Conservation (phyloP, 2,888 invertebrate species). For the Alitta virens region DNA sequence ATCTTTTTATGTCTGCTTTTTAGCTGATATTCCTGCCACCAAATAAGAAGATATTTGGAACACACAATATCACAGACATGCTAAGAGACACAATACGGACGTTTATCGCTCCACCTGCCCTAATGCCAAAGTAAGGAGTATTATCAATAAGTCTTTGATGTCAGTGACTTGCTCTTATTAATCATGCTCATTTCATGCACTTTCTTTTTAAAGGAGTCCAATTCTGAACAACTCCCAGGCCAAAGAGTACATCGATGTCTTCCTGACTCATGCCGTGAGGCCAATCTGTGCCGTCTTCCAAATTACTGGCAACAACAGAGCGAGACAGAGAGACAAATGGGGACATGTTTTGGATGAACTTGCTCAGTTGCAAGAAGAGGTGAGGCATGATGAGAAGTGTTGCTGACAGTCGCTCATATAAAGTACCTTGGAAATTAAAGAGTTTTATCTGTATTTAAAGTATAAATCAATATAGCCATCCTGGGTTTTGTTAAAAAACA, state of each 20-base stretch:
- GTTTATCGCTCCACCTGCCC: conserved; percentile 86
- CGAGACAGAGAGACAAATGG: conserved; percentile 90
- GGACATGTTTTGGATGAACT: conserved; percentile 88
- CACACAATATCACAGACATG: conserved; percentile 72
- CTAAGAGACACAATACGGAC: conserved; percentile 79
- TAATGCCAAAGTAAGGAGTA: conserved; percentile 67
- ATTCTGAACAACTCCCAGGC: conserved; percentile 72
- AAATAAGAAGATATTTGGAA: conserved; percentile 61
- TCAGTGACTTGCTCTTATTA: too few species aligned
- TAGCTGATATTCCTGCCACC: conserved; percentile 54
- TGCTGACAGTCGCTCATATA: too few species aligned
- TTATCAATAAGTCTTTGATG: too few species aligned
- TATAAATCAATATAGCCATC: too few species aligned
- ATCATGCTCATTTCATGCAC: too few species aligned
- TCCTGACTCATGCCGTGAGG: conserved; percentile 80
- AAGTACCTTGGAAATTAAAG: too few species aligned
- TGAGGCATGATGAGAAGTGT: conserved; percentile 20
- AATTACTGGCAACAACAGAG: conserved; percentile 90
- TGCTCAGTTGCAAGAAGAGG: conserved; percentile 87
- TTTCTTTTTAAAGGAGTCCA: conserved; percentile 42
- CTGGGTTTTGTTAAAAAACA: too few species aligned
- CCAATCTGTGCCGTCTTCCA: conserved; percentile 79
- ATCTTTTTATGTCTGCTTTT: too few species aligned
- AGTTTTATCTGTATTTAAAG: too few species aligned
- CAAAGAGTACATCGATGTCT: conserved; percentile 83